These are phyloP conservation scores for Thaumatotibia leucotreta DNA, from an alignment of 1,140 invertebrate genomes.

Conservation along the genomic window DNA sequence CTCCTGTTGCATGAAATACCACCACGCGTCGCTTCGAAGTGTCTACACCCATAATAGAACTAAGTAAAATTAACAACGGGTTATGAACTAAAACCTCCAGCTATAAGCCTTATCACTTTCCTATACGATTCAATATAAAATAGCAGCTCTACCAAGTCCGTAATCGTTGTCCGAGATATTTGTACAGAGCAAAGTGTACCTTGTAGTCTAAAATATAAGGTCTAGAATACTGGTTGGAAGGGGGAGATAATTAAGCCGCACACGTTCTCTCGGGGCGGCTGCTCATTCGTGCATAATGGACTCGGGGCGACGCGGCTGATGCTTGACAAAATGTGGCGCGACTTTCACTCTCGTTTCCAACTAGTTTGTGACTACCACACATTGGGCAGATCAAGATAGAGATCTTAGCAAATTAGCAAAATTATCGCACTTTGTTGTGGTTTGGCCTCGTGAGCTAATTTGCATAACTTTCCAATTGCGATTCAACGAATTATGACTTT, in stretches of 20 bases:
- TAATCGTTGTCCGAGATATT: constrained; percentile 22
- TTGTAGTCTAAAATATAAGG: constrained; percentile 33
- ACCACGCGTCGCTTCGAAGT: constrained; percentile 37
- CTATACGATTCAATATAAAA: constrained; percentile 30
- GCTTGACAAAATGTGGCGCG: constrained; percentile 68
- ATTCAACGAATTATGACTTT: neutral
- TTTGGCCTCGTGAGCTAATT: neutral
- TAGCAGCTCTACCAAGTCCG: constrained; percentile 18
- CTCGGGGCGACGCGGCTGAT: constrained; percentile 63
- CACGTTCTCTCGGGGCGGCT: constrained; percentile 71
- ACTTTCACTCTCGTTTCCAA: constrained; percentile 70
- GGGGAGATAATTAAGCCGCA: constrained; percentile 63
- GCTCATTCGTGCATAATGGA: constrained; percentile 75
- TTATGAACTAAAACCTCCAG: constrained; percentile 20
- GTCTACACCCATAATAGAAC: constrained; percentile 70
- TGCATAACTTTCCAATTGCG: neutral
- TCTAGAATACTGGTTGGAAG: constrained; percentile 11
- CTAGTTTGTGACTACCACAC: constrained; percentile 40
- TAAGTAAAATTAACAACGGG: constrained; percentile 37
- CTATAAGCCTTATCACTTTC: constrained; percentile 20
- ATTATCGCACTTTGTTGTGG: neutral
- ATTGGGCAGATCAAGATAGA: neutral
- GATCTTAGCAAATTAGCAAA: neutral
- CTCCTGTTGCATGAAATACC: constrained; percentile 41
- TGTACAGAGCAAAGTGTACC: neutral